Conservation (phyloP, 2,888 invertebrate genomes). For the Thera britannica region DNA sequence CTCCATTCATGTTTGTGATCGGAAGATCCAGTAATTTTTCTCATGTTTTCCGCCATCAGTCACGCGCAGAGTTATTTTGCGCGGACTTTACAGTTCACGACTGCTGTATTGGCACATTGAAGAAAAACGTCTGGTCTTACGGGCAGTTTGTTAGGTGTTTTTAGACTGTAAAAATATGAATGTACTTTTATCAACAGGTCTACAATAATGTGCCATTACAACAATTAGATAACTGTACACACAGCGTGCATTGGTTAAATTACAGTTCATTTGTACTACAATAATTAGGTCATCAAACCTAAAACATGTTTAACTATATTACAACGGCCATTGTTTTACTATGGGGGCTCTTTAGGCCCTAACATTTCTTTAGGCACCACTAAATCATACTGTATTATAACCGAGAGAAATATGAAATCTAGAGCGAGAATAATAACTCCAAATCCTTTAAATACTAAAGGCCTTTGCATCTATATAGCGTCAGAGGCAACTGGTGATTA, state of each 20-base stretch:
- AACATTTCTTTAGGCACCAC: background rate
- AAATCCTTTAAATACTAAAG: too few relatives aligned
- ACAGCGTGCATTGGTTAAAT: conserved; percentile 9
- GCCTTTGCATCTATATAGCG: too few relatives aligned
- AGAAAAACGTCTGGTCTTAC: background rate
- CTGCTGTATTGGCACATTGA: conserved; percentile 14
- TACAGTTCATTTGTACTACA: conserved; percentile 46
- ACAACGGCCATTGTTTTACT: conserved; percentile 61
- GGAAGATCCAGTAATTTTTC: too few relatives aligned
- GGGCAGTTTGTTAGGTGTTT: too few relatives aligned
- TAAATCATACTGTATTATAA: background rate
- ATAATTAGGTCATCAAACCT: conserved; percentile 36
- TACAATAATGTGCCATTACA: conserved; percentile 13
- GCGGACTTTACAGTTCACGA: conserved; percentile 4
- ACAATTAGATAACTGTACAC: conserved; percentile 2
- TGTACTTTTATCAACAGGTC: background rate
- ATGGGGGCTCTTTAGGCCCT: conserved; percentile 13
- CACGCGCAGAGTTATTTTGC: too few relatives aligned
- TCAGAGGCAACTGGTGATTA: too few relatives aligned
- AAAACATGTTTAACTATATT: conserved; percentile 50
- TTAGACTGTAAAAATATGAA: too few relatives aligned
- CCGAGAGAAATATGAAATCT: too few relatives aligned
- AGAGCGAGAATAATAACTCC: too few relatives aligned
- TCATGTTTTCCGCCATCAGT: too few relatives aligned
- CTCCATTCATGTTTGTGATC: too few relatives aligned